Conservation (phyloP, 1,140 invertebrate genomes). For the Camponotus vicinus region DNA sequence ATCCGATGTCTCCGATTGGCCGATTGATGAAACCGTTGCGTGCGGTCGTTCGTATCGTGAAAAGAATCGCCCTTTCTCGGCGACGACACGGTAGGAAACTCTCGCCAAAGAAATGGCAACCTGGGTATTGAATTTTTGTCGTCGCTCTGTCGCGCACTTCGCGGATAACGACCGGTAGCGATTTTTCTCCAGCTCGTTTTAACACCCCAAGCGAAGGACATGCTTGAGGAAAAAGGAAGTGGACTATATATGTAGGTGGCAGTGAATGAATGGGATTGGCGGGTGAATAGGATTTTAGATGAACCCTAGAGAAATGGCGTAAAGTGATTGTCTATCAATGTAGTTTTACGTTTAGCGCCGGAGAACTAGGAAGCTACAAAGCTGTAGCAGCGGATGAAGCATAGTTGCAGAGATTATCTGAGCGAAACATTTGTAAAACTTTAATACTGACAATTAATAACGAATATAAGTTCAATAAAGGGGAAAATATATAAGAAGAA, state of each 20-base stretch:
- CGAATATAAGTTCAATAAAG: neutral
- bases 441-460: neutral
- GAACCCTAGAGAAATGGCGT: neutral
- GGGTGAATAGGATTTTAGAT: constrained; percentile 35
- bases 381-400: neutral
- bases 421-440: too few relatives aligned
- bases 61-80: constrained; percentile 40
- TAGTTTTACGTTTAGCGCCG: neutral
- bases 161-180: constrained; percentile 35
- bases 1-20: constrained; percentile 53
- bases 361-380: neutral
- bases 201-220: constrained; percentile 11
- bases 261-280: constrained; percentile 13
- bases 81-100: constrained; percentile 37
- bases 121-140: constrained; percentile 51
- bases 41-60: constrained; percentile 30
- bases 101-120: neutral
- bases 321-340: constrained; percentile 9
- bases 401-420: neutral
- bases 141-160: neutral
- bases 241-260: neutral
- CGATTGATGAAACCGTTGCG: constrained; percentile 46
- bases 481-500: neutral
- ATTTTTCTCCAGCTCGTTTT: constrained; percentile 43
- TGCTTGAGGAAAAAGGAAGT: constrained; percentile 24